phyloP scores from a whole-genome alignment of 2,113 vertebrate species.

The Gallinago jamesoni region DNA sequence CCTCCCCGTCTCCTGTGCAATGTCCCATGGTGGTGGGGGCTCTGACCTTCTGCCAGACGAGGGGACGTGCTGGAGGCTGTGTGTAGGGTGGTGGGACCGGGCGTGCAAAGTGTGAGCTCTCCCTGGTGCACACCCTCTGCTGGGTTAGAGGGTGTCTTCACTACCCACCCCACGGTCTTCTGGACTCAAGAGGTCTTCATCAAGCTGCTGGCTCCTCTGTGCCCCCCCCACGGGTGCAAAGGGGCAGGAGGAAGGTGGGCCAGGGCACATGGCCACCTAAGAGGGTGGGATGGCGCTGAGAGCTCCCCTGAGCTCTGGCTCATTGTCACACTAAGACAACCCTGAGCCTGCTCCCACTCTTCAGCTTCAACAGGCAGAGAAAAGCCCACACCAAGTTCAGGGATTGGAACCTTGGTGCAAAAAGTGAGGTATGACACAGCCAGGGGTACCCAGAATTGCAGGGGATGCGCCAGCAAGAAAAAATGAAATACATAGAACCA shows the following conservation, averaged over 20 bases:
- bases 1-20: not conserved
- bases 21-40: too few relatives aligned
- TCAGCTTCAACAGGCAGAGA: not conserved
- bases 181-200: not conserved
- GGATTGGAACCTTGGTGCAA: not conserved
- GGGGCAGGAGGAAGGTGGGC: not conserved
- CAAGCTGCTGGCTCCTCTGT: not conserved
- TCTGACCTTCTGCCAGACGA: accelerated
- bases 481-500: too few relatives aligned
- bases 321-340: not conserved
- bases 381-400: not conserved
- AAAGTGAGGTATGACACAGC: too few relatives aligned
- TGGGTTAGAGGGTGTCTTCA: too few relatives aligned
- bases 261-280: not conserved
- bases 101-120: accelerated
- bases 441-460: too few relatives aligned
- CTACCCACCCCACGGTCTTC: not conserved
- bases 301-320: not conserved
- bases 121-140: not conserved
- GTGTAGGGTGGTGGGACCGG: not conserved
- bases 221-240: not conserved
- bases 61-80: not conserved
- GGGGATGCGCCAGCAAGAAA: too few relatives aligned
- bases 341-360: not conserved
- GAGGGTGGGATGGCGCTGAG: not conserved